A percentile compares a stretch with the other conserved stretches of the same genome.
Conservation (phyloP, 2,797 vertebrate species). For the Gorsachius magnificus region DNA sequence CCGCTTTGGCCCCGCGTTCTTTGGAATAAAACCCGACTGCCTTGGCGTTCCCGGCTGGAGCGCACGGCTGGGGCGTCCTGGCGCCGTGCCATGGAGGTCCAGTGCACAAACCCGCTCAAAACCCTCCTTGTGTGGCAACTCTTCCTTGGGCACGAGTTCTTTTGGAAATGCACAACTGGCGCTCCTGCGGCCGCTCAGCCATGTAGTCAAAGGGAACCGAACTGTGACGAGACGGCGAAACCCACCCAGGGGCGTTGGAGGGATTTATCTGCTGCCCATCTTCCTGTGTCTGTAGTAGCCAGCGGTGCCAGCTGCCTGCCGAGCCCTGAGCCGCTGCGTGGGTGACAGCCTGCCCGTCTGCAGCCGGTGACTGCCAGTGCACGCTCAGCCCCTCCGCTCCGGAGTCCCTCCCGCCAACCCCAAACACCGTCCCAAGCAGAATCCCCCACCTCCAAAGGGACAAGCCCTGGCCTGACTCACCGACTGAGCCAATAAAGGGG, state of each 20-base stretch:
- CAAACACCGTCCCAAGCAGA: background rate
- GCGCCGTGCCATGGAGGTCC: accelerated
- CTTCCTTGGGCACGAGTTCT: background rate
- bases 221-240: background rate
- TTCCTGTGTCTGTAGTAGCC: background rate
- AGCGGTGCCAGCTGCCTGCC: background rate
- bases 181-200: background rate
- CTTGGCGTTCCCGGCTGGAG: background rate
- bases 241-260: background rate
- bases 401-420: accelerated
- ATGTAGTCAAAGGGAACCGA: background rate
- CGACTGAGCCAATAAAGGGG: background rate
- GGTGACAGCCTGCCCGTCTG: too few species aligned
- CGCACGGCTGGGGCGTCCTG: accelerated
- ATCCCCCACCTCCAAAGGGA: background rate
- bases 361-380: accelerated
- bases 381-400: accelerated
- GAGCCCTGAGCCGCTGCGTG: accelerated
- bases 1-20: accelerated
- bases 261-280: background rate
- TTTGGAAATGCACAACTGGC: background rate
- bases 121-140: background rate
- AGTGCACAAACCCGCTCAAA: too few species aligned
- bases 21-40: background rate
- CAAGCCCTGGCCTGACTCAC: background rate